Evolutionary conservation across 2,797 vertebrate species (phyloP).

Genomic region (Sebastes elongatus): DNA sequence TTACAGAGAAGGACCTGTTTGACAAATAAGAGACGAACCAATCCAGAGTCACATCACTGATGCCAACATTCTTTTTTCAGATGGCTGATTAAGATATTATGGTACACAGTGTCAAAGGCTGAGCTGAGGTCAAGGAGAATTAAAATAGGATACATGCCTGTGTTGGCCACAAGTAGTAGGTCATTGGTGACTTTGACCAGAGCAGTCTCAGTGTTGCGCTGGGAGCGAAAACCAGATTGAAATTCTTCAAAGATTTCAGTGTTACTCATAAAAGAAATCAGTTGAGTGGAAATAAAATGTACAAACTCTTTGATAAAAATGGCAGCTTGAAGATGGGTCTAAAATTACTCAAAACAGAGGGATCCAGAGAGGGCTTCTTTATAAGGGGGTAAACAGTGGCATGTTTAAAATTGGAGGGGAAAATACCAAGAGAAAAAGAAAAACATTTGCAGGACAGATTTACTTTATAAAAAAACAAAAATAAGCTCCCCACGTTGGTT

Average conservation of each 20-base stretch:
- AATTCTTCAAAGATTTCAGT: neutral
- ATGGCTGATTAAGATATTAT: too few relatives aligned
- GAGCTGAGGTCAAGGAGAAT: too few relatives aligned
- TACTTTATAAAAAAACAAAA: neutral
- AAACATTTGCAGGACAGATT: too few relatives aligned
- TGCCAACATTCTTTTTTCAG: too few relatives aligned
- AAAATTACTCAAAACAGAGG: too few relatives aligned
- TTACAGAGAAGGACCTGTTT: neutral
- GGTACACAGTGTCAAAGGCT: too few relatives aligned
- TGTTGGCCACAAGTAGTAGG: too few relatives aligned
- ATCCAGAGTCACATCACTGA: too few relatives aligned
- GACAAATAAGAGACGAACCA: neutral
- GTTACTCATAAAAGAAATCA: neutral
- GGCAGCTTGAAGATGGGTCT: too few relatives aligned
- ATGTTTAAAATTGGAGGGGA: neutral
- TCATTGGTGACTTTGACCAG: neutral
- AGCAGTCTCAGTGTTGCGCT: neutral
- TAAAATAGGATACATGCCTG: too few relatives aligned
- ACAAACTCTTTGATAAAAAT: too few relatives aligned
- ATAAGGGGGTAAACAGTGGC: neutral
- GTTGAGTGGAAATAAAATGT: too few relatives aligned
- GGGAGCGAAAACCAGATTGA: neutral
- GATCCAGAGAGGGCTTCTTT: neutral
- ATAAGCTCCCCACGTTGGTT: neutral
- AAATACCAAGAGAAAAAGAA: neutral